phyloP scores from a whole-genome alignment of 2,113 vertebrate genomes.

The Lota lota region DNA sequence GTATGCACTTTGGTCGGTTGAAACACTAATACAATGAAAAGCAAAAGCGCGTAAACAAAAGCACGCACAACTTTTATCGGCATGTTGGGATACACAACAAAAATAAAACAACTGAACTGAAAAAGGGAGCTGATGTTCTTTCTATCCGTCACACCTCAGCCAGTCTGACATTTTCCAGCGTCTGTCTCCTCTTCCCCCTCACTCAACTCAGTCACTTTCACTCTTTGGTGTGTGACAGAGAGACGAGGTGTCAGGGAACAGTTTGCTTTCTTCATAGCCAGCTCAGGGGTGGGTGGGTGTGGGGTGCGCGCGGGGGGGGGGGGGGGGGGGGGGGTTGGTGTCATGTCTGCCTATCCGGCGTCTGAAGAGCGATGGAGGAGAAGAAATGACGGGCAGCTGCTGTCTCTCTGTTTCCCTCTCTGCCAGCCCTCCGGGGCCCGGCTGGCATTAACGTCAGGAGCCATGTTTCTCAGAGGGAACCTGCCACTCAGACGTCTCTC shows the following conservation, averaged over 20 bases:
- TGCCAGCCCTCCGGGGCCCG: constrained; percentile 59
- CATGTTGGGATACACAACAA: too few relatives aligned
- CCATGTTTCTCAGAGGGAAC: constrained; percentile 70
- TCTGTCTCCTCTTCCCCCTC: too few relatives aligned
- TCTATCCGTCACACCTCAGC: too few relatives aligned
- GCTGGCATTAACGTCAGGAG: constrained; percentile 69
- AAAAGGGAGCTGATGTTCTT: too few relatives aligned
- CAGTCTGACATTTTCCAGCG: too few relatives aligned
- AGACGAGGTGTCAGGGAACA: constrained; percentile 69
- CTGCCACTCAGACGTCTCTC: constrained; percentile 68
- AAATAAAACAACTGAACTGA: too few relatives aligned
- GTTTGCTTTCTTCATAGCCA: constrained; percentile 49
- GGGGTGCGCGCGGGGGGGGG: too few relatives aligned
- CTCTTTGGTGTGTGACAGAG: constrained; percentile 49
- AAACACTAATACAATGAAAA: too few relatives aligned
- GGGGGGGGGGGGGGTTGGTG: constrained; percentile 54
- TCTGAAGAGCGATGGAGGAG: constrained; percentile 60
- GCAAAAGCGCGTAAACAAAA: too few relatives aligned
- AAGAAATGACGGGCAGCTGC: constrained; percentile 71
- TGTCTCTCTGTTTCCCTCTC: constrained; percentile 62
- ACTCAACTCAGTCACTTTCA: neutral
- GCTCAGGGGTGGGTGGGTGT: neutral
- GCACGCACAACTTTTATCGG: too few relatives aligned
- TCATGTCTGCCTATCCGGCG: constrained; percentile 59
- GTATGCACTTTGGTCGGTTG: too few relatives aligned